phyloP scores from a whole-genome alignment of 2,113 vertebrate species.

The Syrmaticus mikado region DNA sequence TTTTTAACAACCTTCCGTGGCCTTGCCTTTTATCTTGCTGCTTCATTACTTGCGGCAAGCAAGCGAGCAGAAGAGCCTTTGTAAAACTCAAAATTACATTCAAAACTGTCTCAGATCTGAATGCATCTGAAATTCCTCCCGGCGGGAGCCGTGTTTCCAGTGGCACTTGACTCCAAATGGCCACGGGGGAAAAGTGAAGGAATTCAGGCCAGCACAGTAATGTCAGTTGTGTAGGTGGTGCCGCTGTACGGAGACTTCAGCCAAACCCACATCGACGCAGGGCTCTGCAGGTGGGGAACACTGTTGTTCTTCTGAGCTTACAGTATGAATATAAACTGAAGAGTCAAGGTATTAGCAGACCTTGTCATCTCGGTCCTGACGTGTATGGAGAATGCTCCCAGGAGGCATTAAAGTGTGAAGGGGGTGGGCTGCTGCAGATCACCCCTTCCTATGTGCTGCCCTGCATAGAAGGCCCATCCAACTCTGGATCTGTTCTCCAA shows the following conservation, averaged over 20 bases:
- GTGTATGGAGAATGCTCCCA: not conserved
- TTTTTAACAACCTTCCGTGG: conserved; percentile 49
- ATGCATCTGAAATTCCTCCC: accelerated
- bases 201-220: accelerated
- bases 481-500: not conserved
- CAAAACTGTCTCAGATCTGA: not conserved
- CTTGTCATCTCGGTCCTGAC: not conserved
- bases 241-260: accelerated
- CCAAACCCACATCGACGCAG: accelerated
- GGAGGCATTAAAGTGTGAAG: not conserved
- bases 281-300: accelerated
- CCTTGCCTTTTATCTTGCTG: conserved; percentile 43
- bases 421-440: not conserved
- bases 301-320: accelerated
- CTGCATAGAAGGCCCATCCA: not conserved
- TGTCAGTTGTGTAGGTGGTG: accelerated
- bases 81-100: not conserved
- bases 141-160: accelerated
- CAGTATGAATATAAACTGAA: accelerated
- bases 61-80: not conserved
- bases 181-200: not conserved
- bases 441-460: accelerated
- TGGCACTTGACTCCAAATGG: not conserved
- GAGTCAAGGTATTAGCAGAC: not conserved
- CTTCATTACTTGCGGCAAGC: not conserved